Conservation (phyloP, 2,888 invertebrate genomes). For the Agrilus cyanescens region DNA sequence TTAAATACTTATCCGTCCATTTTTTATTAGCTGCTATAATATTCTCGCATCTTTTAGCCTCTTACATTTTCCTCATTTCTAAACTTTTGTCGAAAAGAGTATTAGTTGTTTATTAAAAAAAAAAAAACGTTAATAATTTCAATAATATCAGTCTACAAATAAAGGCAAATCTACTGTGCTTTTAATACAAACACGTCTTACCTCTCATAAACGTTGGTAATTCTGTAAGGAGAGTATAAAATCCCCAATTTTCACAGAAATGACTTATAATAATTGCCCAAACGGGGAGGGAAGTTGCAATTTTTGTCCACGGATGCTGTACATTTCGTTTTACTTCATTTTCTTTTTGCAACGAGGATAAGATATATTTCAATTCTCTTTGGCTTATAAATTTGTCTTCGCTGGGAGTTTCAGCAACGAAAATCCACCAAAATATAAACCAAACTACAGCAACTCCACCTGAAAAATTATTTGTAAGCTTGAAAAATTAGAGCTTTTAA, state of each 20-base stretch:
- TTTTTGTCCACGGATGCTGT: conserved; percentile 64
- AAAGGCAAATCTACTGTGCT: no score
- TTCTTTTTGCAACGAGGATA: conserved; percentile 43
- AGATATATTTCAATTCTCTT: conserved; percentile 62
- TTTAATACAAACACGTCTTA: conserved; percentile 26
- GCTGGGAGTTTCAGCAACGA: conserved; percentile 63
- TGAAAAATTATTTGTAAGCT: conserved; percentile 29
- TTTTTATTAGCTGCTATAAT: no score
- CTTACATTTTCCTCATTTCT: no score
- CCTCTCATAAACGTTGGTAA: conserved; percentile 75
- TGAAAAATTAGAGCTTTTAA: no score
- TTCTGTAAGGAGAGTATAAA: conserved; percentile 74
- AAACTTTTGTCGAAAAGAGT: no score
- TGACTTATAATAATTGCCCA: conserved; percentile 78
- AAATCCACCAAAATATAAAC: conserved; percentile 57
- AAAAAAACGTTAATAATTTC: no score
- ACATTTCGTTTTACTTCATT: conserved; percentile 37
- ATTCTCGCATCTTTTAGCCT: no score
- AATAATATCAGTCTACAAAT: no score
- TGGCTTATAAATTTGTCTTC: conserved; percentile 60
- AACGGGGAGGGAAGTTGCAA: conserved; percentile 63
- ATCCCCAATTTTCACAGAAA: conserved; percentile 85
- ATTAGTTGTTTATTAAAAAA: no score
- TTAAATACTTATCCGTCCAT: no score
- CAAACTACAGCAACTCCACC: conserved; percentile 57